A percentile compares a stretch with the other conserved stretches of the same genome.
Evolutionary conservation across 2,888 invertebrate species (phyloP).

Genomic region (Cheilosia urbana): DNA sequence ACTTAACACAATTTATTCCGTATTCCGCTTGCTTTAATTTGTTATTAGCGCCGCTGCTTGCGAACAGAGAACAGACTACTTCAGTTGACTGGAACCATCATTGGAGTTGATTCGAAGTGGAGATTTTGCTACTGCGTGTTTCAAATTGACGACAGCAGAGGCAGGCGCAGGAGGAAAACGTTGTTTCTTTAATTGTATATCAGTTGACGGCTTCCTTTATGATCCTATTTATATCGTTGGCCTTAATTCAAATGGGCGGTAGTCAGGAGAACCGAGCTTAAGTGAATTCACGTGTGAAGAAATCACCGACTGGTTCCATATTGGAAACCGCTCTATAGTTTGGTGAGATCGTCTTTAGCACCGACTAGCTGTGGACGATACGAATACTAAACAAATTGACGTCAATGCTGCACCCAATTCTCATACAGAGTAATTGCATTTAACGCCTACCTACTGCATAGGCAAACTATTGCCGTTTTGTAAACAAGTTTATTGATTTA

Average conservation of each 20-base stretch:
- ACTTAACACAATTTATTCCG: not conserved
- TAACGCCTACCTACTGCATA: too few species aligned
- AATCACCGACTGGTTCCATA: not conserved
- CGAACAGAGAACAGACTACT: not conserved
- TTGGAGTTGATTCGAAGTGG: not conserved
- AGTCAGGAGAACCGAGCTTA: not conserved
- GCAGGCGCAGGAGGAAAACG: not conserved
- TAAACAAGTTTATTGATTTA: too few species aligned
- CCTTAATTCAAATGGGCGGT: not conserved
- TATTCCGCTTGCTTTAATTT: slow-evolving; percentile 2
- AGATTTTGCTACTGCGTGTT: not conserved
- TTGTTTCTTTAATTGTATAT: not conserved
- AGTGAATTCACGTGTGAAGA: not conserved
- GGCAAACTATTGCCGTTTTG: too few species aligned
- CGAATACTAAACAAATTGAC: too few species aligned
- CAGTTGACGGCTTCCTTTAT: not conserved
- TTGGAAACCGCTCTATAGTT: not conserved
- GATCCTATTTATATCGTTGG: not conserved
- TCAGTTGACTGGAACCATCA: not conserved
- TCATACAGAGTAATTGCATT: too few species aligned
- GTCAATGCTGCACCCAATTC: too few species aligned
- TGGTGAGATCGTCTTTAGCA: too few species aligned
- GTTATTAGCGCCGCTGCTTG: not conserved
- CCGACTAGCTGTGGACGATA: too few species aligned
- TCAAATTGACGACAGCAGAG: not conserved